Percentiles rank a stretch among this genome's conserved stretches.
Evolutionary conservation across 2,888 invertebrate species (phyloP).

Genomic region (Acanthosepion lycidas): DNA sequence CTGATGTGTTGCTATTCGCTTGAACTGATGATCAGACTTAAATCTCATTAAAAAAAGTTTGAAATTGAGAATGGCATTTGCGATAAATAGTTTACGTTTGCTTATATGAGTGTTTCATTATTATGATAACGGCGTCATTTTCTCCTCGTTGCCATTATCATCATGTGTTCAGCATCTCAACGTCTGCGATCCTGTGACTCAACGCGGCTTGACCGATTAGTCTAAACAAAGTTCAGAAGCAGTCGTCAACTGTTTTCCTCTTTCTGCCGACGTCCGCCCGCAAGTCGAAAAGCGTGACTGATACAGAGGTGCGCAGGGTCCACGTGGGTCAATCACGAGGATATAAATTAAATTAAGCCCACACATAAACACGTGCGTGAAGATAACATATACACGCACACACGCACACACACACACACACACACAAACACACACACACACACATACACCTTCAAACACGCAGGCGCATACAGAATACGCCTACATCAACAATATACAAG

Average conservation of each 20-base stretch:
- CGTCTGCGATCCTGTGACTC: not conserved
- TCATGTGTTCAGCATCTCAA: not conserved
- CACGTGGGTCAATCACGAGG: not conserved
- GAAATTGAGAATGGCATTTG: no score
- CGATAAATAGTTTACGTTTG: no score
- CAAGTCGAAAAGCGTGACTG: not conserved
- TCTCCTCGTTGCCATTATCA: not conserved
- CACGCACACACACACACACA: not conserved
- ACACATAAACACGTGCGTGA: not conserved
- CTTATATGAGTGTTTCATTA: not conserved
- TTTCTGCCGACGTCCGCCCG: not conserved
- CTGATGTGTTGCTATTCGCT: no score
- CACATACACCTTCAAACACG: not conserved
- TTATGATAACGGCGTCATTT: not conserved
- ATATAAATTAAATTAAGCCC: not conserved
- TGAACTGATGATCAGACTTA: no score
- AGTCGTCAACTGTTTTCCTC: not conserved
- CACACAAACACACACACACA: not conserved
- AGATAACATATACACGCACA: not conserved
- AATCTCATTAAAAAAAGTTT: no score
- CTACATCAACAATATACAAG: no score
- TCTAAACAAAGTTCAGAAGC: not conserved
- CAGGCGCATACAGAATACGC: not conserved
- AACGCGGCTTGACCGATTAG: not conserved
- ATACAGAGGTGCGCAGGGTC: not conserved